Percentiles rank a stretch among this genome's conserved stretches.
These are phyloP conservation scores for Mirounga angustirostris DNA, from an alignment of 2,113 vertebrate species.

Conservation along the genomic window DNA sequence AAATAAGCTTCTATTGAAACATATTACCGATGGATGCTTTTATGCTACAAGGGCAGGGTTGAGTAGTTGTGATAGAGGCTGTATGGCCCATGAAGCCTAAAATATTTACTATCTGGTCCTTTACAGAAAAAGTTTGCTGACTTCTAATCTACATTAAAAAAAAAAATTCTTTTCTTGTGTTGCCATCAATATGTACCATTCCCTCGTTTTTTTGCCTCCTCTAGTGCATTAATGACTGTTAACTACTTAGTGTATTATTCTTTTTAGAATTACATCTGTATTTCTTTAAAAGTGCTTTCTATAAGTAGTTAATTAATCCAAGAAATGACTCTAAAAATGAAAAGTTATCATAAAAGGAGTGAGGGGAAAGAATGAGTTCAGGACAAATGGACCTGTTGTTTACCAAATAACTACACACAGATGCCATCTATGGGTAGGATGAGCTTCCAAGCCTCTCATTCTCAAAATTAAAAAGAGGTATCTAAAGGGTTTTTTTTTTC, in stretches of 20 bases:
- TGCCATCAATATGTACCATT: neutral
- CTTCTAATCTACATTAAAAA: neutral
- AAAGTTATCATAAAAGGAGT: neutral
- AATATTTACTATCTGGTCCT: neutral
- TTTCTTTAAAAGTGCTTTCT: neutral
- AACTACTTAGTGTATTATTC: neutral
- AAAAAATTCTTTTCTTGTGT: neutral
- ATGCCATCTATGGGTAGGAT: neutral
- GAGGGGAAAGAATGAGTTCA: neutral
- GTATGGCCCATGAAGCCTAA: neutral
- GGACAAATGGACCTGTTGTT: neutral
- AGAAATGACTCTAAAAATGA: neutral
- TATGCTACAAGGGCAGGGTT: neutral
- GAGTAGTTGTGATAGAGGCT: neutral
- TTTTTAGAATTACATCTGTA: neutral
- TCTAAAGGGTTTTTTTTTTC: neutral
- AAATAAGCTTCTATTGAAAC: neutral
- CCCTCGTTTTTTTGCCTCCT: neutral
- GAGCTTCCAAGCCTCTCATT: neutral
- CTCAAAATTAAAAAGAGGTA: neutral
- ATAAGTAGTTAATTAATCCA: neutral
- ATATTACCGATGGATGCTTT: neutral
- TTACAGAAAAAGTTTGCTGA: neutral
- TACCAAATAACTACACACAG: neutral
- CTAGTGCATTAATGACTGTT: neutral